Evolutionary conservation across 2,888 invertebrate species (phyloP), one percentile per base, ranked within the genome.

Genomic region (Pandemis corylana): DNA sequence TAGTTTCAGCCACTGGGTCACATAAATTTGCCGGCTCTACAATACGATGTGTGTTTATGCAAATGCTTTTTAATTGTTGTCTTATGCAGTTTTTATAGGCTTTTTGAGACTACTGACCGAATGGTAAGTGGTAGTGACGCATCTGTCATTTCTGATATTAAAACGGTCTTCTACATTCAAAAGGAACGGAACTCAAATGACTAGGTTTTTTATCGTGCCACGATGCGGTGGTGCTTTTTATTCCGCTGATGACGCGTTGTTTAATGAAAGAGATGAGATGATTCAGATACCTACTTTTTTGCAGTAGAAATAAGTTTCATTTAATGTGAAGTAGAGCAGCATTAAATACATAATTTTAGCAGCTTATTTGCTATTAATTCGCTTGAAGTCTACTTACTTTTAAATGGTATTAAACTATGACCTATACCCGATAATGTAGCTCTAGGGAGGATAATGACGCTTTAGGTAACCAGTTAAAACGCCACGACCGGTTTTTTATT

Each of bases 71-170:
- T 91, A 88, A 92, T 92, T 92, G 91, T 69, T 69, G 49, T 59
- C 64, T 92, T 82, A 85, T 75, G 79, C 81, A 81, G 78, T 65
- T 65, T 65, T 65, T 65, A 49, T 20, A 49, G 65, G 3, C 36
- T 80, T 85, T 89, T 89, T 81, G 79, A 78, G 81, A 84, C 82
- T 76, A 81, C 81, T 83, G 79, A 81, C 83, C 83, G 78, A 77
- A 69, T 75, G 76, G 70, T 66, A 82, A 82, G 80, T 82, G 78
- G 85, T 84, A 86, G 87, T 92, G 92, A 90, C 84, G 90, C 94
- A 93, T 94, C 94, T 94, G 94, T 92, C 93, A 92, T 93, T 89
- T 89, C 74, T 86, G 87, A 89, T 93, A 92, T 92, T 91, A 91
- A 78, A 83, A 88, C 90, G 90, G 86, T 85, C 82, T 85, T 86